Percentiles rank a stretch among this genome's conserved stretches.
Conservation (phyloP, 2,797 vertebrate species). For the Danionella dracula region DNA sequence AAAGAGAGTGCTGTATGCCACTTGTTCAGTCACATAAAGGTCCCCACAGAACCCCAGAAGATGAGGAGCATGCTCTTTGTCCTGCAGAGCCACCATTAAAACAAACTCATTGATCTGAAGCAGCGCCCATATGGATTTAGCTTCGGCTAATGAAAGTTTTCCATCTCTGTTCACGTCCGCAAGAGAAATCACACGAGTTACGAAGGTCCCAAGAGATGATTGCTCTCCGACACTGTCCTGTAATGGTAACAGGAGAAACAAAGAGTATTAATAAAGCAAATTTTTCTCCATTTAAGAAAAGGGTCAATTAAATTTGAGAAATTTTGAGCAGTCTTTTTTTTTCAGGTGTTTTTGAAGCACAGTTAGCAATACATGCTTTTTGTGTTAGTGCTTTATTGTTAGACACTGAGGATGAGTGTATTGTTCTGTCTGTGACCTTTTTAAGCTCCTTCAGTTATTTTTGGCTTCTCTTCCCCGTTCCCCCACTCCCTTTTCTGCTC, state of each 20-base stretch:
- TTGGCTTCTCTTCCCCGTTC: conserved; percentile 20
- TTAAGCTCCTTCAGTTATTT: conserved; percentile 35
- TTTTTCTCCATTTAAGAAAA: too few species aligned
- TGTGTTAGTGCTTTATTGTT: too few species aligned
- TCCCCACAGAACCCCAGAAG: conserved; percentile 92
- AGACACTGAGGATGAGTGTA: conserved; percentile 11
- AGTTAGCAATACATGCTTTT: too few species aligned
- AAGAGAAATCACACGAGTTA: conserved; percentile 78
- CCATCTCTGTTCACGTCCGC: conserved; percentile 86
- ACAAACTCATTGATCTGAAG: conserved; percentile 91
- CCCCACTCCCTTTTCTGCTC: neutral
- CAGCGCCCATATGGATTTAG: conserved; percentile 93
- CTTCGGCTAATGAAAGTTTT: conserved; percentile 90
- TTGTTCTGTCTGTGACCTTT: conserved; percentile 14
- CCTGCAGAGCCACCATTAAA: conserved; percentile 85
- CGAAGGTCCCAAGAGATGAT: conserved; percentile 75
- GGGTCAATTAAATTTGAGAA: too few species aligned
- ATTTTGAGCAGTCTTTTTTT: too few species aligned
- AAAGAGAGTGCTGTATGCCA: conserved; percentile 78
- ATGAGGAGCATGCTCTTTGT: conserved; percentile 86
- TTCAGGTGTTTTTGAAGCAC: too few species aligned
- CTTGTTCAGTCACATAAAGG: conserved; percentile 85
- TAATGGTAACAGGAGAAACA: neutral
- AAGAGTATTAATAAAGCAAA: neutral
- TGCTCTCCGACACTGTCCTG: conserved; percentile 90